Base-by-base conservation (phyloP, 2,797 vertebrate genomes). In the Sciurus vulgaris region DNA sequence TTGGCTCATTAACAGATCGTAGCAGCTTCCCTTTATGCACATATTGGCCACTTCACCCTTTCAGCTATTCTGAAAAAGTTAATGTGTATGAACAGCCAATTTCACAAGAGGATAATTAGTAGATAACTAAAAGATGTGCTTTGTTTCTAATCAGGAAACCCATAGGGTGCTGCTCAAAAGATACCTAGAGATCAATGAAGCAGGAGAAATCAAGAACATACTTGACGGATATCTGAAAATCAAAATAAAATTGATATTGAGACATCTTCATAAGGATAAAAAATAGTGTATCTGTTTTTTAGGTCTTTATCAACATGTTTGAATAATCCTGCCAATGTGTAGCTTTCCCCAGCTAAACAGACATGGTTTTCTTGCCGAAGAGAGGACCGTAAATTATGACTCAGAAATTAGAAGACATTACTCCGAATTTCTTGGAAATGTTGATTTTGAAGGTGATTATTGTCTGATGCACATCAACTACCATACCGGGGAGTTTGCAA, bases 21-120 rank as follows among this genome's bases (percentile, higher is more conserved):
- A 13, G 8, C 72, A 85, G 24, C 61, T 70, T 90, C 38, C 12
- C 1, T 51, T 78, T 90, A 73, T 44, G 41, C 11, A 35, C 7
- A n/a, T 22, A 70, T 41, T 91, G 92, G 54, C 69, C 14, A 18
- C 41, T 63, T 91, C 56, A 70, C n/a, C 14, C 26, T 84, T 76
- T 28, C 61, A 63, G 41, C 33, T 84, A 41, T 81, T 89, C 35
- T 28, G 33, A 61, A 86, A 86, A 77, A 94, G 70, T 93, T 91
- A 73, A 86, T 95, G 63, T 86, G 59, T 69, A 38, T 89, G 91
- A 94, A 74, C n/a, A 86, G 49, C 44, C 84, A 95, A 24, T 93
- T 96, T 91, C 89, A 76, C 70, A 79, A 86, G 73, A 81, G 77
- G 30, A 5, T 74, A 77, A 95, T 95, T 84, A 93, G 88, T 44